phyloP scores from a whole-genome alignment of 2,888 invertebrate genomes.

The Ptychoptera contaminata region DNA sequence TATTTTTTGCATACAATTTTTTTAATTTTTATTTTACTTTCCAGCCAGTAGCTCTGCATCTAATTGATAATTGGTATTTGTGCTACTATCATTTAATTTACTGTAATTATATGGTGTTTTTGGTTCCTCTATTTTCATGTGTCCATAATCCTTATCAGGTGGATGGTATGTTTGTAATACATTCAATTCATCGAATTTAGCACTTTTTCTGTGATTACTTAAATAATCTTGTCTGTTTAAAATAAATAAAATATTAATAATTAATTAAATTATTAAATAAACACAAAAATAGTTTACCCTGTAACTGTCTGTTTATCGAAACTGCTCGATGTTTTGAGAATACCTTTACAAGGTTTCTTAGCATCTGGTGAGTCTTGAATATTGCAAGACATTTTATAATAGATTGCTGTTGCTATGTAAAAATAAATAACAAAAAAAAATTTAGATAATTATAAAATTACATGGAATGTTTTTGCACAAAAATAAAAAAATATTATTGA shows the following conservation, averaged over 20 bases:
- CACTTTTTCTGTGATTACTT: conserved; percentile 36
- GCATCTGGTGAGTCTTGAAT: conserved; percentile 27
- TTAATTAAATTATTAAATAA: not conserved
- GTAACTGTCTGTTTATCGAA: conserved; percentile 51
- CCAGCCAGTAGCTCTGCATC: conserved; percentile 62
- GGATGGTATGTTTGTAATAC: conserved; percentile 97
- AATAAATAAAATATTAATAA: not conserved
- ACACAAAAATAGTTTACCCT: conserved; percentile 24
- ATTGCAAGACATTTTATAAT: conserved; percentile 6
- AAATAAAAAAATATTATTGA: too few relatives aligned
- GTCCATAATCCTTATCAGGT: conserved; percentile 95
- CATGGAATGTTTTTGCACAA: too few relatives aligned
- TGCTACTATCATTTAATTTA: not conserved
- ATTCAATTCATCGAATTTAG: conserved; percentile 97
- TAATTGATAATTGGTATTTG: conserved; percentile 31
- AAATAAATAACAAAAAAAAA: too few relatives aligned
- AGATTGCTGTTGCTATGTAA: too few relatives aligned
- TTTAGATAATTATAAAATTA: too few relatives aligned
- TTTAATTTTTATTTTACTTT: conserved; percentile 37
- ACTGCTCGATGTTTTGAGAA: conserved; percentile 82
- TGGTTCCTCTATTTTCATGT: conserved; percentile 97
- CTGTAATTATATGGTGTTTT: conserved; percentile 73
- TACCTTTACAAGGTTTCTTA: conserved; percentile 48
- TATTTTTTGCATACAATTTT: not conserved
- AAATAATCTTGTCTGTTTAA: conserved; percentile 1